Conservation (phyloP, 2,888 invertebrate genomes). For the Unio pictorum region DNA sequence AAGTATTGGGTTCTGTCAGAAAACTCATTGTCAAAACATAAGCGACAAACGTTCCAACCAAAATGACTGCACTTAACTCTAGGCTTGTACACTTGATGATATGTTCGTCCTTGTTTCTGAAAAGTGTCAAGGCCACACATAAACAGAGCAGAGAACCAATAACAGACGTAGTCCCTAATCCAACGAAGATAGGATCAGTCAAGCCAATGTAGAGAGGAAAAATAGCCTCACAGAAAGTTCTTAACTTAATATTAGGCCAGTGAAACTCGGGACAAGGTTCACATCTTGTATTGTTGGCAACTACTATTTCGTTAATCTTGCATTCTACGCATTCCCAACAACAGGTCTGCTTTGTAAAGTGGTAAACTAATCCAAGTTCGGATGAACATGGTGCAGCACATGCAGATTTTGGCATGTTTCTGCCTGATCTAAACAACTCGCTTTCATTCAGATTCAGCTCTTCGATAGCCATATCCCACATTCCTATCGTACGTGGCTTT, state of each 20-base stretch:
- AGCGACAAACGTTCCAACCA: conserved; percentile 54
- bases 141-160: conserved; percentile 33
- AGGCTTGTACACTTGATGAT: conserved; percentile 65
- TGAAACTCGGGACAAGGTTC: conserved; percentile 36
- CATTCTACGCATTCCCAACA: conserved; percentile 63
- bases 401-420: conserved; percentile 27
- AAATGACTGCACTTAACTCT: conserved; percentile 60
- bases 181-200: conserved; percentile 34
- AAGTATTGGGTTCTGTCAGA: conserved; percentile 46
- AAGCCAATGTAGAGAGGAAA: conserved; percentile 28
- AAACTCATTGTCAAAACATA: conserved; percentile 56
- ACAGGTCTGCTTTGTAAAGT: conserved; percentile 57
- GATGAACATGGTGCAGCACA: conserved; percentile 41
- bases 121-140: conserved; percentile 29
- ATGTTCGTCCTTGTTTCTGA: conserved; percentile 48
- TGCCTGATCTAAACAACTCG: conserved; percentile 7
- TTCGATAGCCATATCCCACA: conserved; percentile 52
- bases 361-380: conserved; percentile 47
- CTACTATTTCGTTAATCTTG: conserved; percentile 54
- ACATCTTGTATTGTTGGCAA: conserved; percentile 51
- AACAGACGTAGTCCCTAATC: conserved; percentile 28
- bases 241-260: conserved; percentile 39
- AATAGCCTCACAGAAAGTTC: conserved; percentile 29
- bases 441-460: conserved; percentile 28
- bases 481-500: conserved; percentile 30